Percentiles rank a stretch among this genome's conserved stretches.
phyloP scores from a whole-genome alignment of 2,113 vertebrate species.

The Protomyctophum bolini region DNA sequence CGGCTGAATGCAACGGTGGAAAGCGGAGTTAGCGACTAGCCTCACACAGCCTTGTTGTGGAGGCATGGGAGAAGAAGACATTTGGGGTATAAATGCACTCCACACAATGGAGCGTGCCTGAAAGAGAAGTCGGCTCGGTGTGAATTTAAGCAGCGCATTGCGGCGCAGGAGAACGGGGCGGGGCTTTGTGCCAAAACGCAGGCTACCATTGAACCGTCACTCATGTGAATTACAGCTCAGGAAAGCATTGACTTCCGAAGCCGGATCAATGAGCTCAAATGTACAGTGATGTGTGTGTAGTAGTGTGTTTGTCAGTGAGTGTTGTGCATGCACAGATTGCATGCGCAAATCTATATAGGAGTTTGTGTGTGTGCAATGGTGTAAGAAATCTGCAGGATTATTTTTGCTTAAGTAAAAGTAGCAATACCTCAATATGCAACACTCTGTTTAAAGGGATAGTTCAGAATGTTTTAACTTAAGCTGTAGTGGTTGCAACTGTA shows the following conservation, averaged over 20 bases:
- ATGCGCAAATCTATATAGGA: too few species aligned
- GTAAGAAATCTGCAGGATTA: too few species aligned
- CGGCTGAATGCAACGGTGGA: too few species aligned
- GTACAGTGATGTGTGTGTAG: too few species aligned
- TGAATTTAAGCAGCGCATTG: slow-evolving; percentile 50
- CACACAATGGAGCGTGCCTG: slow-evolving; percentile 67
- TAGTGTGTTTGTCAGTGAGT: neutral
- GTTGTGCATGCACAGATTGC: too few species aligned
- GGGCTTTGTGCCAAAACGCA: slow-evolving; percentile 56
- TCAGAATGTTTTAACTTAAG: too few species aligned
- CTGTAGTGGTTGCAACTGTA: too few species aligned
- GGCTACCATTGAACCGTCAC: slow-evolving; percentile 22
- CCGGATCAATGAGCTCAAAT: neutral
- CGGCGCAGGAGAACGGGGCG: slow-evolving; percentile 60
- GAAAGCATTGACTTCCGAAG: neutral
- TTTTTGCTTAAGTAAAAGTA: too few species aligned
- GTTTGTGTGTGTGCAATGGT: too few species aligned
- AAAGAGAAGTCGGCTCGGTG: slow-evolving; percentile 47
- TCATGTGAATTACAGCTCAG: neutral
- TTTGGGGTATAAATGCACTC: slow-evolving; percentile 62
- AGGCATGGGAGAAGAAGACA: slow-evolving; percentile 60
- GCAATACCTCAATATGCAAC: too few species aligned
- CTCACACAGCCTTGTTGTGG: neutral
- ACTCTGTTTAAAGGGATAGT: too few species aligned
- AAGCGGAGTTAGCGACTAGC: too few species aligned